These are phyloP conservation scores for Rhegmatorhina hoffmannsi DNA, from an alignment of 2,113 vertebrate genomes.

Conservation along the genomic window DNA sequence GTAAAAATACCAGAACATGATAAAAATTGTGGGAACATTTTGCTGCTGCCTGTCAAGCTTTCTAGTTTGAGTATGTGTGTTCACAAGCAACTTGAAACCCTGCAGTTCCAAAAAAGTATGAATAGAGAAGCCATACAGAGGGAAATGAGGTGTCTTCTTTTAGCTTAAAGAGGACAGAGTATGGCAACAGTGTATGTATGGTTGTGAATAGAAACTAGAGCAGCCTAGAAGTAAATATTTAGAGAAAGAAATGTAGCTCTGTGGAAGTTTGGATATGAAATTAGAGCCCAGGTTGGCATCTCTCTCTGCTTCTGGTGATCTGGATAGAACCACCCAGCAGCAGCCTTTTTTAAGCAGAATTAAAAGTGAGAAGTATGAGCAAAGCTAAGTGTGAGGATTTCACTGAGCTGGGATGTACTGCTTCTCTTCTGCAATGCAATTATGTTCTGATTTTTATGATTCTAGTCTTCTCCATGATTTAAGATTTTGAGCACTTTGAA, in stretches of 20 bases:
- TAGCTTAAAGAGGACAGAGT: background rate
- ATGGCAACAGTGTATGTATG: background rate
- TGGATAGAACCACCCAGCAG: background rate
- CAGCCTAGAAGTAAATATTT: background rate
- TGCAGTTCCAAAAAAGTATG: background rate
- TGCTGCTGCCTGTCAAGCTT: background rate
- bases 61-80: background rate
- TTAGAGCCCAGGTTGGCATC: background rate
- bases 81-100: background rate
- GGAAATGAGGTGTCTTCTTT: background rate
- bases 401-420: background rate
- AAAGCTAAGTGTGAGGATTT: background rate
- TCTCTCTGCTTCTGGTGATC: background rate
- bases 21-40: background rate
- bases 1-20: background rate
- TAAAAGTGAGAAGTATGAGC: background rate
- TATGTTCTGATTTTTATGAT: background rate
- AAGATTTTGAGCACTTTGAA: background rate
- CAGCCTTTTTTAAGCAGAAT: background rate
- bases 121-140: background rate
- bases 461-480: background rate
- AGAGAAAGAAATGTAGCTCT: background rate
- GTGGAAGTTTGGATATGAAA: background rate
- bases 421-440: background rate
- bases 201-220: background rate